Percentiles rank a stretch among this genome's conserved stretches.
These are phyloP conservation scores for Ranitomeya variabilis DNA, from an alignment of 2,113 vertebrate species.

Conservation along the genomic window DNA sequence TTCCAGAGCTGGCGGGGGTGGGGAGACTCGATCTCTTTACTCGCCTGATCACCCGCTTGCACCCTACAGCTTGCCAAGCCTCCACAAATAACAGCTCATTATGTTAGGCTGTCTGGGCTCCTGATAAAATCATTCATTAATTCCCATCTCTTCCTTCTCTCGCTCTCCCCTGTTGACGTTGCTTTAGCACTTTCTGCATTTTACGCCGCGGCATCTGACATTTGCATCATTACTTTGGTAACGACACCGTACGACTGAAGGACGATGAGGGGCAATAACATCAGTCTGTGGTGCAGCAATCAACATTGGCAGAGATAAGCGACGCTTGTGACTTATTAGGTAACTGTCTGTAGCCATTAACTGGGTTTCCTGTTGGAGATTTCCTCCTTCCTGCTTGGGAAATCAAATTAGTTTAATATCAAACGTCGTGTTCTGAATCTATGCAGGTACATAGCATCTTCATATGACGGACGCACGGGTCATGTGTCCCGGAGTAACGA, in stretches of 20 bases:
- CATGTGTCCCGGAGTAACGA: too few species aligned
- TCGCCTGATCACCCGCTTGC: constrained; percentile 2
- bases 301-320: constrained; percentile 3
- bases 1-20: constrained; percentile 18
- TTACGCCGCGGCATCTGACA: neutral
- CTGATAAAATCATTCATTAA: constrained; percentile 56
- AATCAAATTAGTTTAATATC: neutral
- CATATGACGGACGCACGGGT: too few species aligned
- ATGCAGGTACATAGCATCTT: neutral
- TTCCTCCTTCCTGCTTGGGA: neutral
- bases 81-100: constrained; percentile 50
- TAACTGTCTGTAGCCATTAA: neutral
- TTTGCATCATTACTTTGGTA: constrained; percentile 45
- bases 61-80: constrained; percentile 20
- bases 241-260: constrained; percentile 39
- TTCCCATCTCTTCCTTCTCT: constrained; percentile 31
- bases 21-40: constrained; percentile 4
- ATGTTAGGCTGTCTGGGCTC: constrained; percentile 42
- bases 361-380: neutral
- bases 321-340: neutral
- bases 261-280: constrained; percentile 32
- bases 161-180: constrained; percentile 36
- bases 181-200: constrained; percentile 37
- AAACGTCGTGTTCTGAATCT: too few species aligned
- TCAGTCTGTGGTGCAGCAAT: constrained; percentile 21